These are phyloP conservation scores for Sturnus vulgaris DNA, from an alignment of 2,113 vertebrate species.

Conservation along the genomic window DNA sequence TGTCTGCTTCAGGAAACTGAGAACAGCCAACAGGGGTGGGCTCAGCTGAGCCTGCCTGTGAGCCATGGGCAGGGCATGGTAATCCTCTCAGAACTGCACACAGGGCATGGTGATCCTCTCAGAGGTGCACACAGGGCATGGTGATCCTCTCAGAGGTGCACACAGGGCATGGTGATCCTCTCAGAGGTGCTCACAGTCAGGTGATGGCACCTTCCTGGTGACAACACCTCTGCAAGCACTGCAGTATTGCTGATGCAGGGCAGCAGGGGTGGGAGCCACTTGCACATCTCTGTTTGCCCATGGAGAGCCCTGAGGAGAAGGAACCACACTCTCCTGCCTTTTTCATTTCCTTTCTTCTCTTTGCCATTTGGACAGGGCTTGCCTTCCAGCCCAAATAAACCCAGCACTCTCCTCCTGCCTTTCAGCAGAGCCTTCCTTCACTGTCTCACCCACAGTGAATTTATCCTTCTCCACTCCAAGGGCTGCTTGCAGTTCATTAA, in stretches of 20 bases:
- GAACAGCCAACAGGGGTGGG: neutral
- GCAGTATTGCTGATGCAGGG: neutral
- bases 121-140: too few species aligned
- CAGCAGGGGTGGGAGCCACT: neutral
- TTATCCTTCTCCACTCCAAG: neutral
- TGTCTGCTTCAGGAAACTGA: neutral
- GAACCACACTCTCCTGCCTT: neutral
- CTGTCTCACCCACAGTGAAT: neutral
- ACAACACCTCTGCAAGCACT: neutral
- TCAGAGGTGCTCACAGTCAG: neutral
- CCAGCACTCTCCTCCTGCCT: neutral
- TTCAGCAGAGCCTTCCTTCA: neutral
- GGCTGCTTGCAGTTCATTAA: slow-evolving; percentile 32
- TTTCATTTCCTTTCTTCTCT: neutral
- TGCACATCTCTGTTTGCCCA: neutral
- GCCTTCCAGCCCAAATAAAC: neutral
- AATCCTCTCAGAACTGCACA: fast-evolving
- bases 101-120: neutral
- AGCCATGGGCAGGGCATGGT: fast-evolving
- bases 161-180: too few species aligned
- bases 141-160: neutral
- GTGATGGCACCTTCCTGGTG: neutral
- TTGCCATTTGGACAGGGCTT: neutral
- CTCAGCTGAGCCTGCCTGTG: neutral
- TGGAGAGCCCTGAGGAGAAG: neutral